phyloP scores from a whole-genome alignment of 2,113 vertebrate genomes.

The Gadus chalcogrammus region DNA sequence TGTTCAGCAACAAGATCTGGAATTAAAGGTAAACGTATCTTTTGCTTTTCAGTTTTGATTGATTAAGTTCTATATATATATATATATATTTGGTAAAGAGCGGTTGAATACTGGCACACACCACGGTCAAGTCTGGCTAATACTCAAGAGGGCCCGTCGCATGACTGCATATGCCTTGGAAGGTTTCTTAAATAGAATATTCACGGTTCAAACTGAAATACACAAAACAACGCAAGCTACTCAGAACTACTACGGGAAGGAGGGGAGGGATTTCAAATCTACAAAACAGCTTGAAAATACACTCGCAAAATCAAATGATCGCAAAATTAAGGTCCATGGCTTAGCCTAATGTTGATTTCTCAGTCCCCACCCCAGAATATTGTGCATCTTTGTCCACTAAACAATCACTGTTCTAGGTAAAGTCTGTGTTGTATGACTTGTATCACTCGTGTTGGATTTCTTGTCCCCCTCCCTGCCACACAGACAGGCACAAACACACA shows the following conservation, averaged over 20 bases:
- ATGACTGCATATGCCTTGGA: conserved; percentile 31
- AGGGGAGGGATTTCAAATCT: too few species aligned
- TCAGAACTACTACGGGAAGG: not conserved
- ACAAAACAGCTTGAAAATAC: conserved; percentile 36
- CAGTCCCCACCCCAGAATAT: conserved; percentile 31
- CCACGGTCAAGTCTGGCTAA: conserved; percentile 70
- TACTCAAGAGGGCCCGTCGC: conserved; percentile 68
- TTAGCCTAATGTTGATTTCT: conserved; percentile 74
- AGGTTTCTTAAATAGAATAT: conserved; percentile 51
- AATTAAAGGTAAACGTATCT: conserved; percentile 70
- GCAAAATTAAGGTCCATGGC: conserved; percentile 75
- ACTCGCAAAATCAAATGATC: conserved; percentile 34
- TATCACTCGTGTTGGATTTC: conserved; percentile 57
- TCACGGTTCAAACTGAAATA: conserved; percentile 59
- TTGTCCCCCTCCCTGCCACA: conserved; percentile 37
- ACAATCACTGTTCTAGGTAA: conserved; percentile 62
- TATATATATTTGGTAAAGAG: conserved; percentile 76
- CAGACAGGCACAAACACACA: conserved; percentile 31
- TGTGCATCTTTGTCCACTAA: conserved; percentile 64
- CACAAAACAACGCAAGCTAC: conserved; percentile 32
- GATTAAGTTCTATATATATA: conserved; percentile 46
- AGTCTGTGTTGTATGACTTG: conserved; percentile 44
- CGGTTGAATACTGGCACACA: conserved; percentile 77
- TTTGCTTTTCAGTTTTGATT: conserved; percentile 30
- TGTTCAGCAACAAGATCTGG: conserved; percentile 65